phyloP scores from a whole-genome alignment of 2,797 vertebrate genomes.

The Diglossa cyanea region DNA sequence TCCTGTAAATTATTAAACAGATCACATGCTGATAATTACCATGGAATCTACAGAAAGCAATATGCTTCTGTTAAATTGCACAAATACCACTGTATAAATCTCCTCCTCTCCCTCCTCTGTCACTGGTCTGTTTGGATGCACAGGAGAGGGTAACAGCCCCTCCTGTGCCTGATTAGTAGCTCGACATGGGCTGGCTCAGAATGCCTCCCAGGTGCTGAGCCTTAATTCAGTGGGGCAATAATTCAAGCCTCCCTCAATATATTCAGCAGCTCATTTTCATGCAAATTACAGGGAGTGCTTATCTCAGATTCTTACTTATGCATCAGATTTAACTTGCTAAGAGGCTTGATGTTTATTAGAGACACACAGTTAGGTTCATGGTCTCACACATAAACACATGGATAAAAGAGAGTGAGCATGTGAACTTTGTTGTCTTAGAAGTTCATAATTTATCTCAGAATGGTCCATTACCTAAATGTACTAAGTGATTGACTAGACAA shows the following conservation, averaged over 20 bases:
- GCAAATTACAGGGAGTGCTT: background rate
- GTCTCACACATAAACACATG: background rate
- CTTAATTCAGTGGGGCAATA: background rate
- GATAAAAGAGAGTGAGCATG: fast-evolving
- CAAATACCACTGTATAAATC: background rate
- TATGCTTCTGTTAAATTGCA: background rate
- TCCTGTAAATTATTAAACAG: background rate
- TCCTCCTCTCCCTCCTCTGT: background rate
- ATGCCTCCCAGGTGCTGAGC: background rate
- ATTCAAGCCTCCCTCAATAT: background rate
- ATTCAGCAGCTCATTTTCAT: background rate
- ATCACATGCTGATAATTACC: background rate
- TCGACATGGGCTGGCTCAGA: background rate
- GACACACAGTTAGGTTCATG: background rate
- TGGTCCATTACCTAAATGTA: background rate
- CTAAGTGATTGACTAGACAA: background rate
- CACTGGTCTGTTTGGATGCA: background rate
- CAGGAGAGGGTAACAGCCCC: background rate
- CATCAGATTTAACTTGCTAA: background rate
- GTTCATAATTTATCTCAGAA: background rate
- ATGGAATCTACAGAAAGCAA: background rate
- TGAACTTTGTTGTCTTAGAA: background rate
- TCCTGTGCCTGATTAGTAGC: background rate
- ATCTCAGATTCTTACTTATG: background rate
- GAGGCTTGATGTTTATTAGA: background rate